Evolutionary conservation across 2,113 vertebrate genomes (phyloP).

Genomic region (Chaetops frenatus): DNA sequence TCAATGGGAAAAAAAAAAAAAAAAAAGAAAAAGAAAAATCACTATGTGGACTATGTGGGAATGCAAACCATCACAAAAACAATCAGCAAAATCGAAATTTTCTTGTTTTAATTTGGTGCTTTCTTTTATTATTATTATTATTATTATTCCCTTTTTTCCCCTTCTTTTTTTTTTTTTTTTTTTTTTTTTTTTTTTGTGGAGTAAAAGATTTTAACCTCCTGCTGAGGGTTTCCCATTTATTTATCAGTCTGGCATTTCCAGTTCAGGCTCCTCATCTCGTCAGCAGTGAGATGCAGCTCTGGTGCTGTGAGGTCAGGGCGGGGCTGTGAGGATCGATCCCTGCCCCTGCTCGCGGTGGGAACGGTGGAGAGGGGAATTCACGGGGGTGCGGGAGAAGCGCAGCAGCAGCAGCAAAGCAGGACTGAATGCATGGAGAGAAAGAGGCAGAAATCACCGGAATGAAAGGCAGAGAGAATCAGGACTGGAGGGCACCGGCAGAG

Average conservation of each 20-base stretch:
- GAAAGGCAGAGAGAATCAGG: not conserved
- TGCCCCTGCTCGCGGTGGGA: fast-evolving
- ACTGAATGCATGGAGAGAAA: not conserved
- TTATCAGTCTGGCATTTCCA: not conserved
- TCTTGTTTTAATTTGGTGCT: fast-evolving
- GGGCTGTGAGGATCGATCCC: fast-evolving
- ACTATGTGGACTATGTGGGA: not conserved
- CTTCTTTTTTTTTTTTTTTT: no score
- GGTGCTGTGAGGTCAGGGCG: fast-evolving
- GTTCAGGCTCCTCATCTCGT: not conserved
- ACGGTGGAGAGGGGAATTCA: not conserved
- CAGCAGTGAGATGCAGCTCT: not conserved
- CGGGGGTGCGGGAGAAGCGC: fast-evolving
- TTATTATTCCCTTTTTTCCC: no score
- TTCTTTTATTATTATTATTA: no score
- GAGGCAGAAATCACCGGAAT: not conserved
- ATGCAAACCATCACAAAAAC: not conserved
- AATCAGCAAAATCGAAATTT: not conserved
- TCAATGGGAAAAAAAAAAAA: not conserved
- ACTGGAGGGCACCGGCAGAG: not conserved
- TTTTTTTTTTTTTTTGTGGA: no score
- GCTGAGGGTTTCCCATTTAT: not conserved
- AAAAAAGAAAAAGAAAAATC: not conserved
- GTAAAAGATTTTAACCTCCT: not conserved
- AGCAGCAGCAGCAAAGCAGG: not conserved